A percentile compares a stretch with the other conserved stretches of the same genome.
phyloP scores from a whole-genome alignment of 1,140 invertebrate species.

The Bombus affinis region DNA sequence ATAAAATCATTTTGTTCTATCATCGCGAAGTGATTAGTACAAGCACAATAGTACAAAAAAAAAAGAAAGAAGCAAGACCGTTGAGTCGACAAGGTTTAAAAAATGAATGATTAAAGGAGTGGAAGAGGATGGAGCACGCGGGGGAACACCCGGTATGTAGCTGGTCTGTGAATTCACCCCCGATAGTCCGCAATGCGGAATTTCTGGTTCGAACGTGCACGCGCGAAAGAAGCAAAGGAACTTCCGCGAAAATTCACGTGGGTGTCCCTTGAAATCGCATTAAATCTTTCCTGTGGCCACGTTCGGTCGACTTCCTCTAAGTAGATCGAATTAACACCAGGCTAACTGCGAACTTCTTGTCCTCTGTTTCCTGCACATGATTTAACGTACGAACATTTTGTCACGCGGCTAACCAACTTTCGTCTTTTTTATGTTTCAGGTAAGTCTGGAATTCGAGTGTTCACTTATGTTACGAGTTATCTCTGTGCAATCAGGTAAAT shows the following conservation, averaged over 20 bases:
- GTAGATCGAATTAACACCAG: conserved; percentile 5
- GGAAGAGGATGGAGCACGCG: conserved; percentile 23
- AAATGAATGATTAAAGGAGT: conserved; percentile 72
- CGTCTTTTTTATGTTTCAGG: conserved; percentile 69
- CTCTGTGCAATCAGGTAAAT: neutral
- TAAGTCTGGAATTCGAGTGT: conserved; percentile 53
- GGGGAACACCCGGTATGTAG: conserved; percentile 71
- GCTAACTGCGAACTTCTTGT: neutral
- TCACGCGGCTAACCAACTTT: conserved; percentile 22
- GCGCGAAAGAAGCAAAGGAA: conserved; percentile 71
- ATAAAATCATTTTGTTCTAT: neutral
- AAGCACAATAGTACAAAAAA: neutral
- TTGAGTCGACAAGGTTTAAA: conserved; percentile 65
- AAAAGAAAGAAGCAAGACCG: neutral
- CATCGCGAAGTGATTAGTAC: neutral
- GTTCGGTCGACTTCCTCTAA: neutral
- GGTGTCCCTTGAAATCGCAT: conserved; percentile 37
- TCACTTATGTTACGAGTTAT: neutral
- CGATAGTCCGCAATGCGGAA: conserved; percentile 81
- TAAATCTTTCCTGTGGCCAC: conserved; percentile 40
- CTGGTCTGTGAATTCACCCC: conserved; percentile 77
- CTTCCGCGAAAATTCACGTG: conserved; percentile 46
- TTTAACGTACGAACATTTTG: neutral
- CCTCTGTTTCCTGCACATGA: neutral
- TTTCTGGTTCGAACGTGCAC: conserved; percentile 74